Conservation (phyloP, 2,888 invertebrate genomes). For the Odontomyia ornata region DNA sequence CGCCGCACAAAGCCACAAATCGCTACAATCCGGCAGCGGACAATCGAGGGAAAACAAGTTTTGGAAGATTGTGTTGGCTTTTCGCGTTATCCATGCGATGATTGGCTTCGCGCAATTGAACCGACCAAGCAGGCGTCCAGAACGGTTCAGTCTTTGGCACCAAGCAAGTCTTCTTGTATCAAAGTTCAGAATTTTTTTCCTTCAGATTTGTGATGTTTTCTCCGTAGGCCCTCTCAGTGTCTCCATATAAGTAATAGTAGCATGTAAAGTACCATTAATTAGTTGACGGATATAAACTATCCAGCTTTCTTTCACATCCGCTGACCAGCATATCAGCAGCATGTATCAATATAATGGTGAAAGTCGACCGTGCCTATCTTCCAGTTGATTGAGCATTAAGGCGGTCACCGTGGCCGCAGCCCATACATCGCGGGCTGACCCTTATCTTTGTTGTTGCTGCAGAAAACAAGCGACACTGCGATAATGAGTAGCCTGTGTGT, state of each 20-base stretch:
- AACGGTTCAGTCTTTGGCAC: not conserved
- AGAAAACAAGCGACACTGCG: not conserved
- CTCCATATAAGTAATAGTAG: no score
- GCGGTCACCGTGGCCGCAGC: not conserved
- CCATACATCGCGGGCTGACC: not conserved
- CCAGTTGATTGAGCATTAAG: conserved; percentile 27
- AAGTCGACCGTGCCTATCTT: conserved; percentile 15
- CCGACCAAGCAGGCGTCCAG: not conserved
- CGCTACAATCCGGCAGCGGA: not conserved
- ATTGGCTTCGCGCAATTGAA: not conserved
- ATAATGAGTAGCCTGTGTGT: not conserved
- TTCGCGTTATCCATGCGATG: not conserved
- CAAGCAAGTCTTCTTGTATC: no score
- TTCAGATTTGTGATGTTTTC: no score
- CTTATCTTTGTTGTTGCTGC: not conserved
- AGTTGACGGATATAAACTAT: no score
- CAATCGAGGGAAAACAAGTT: conserved; percentile 33
- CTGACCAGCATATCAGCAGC: no score
- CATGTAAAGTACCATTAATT: no score
- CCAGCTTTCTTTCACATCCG: no score
- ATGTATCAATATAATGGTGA: not conserved
- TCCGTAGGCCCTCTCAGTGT: no score
- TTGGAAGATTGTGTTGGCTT: conserved; percentile 27
- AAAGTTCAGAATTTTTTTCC: no score
- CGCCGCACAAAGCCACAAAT: conserved; percentile 6